Conservation (phyloP, 2,113 vertebrate genomes). For the Boulengeromyrus knoepffleri region DNA sequence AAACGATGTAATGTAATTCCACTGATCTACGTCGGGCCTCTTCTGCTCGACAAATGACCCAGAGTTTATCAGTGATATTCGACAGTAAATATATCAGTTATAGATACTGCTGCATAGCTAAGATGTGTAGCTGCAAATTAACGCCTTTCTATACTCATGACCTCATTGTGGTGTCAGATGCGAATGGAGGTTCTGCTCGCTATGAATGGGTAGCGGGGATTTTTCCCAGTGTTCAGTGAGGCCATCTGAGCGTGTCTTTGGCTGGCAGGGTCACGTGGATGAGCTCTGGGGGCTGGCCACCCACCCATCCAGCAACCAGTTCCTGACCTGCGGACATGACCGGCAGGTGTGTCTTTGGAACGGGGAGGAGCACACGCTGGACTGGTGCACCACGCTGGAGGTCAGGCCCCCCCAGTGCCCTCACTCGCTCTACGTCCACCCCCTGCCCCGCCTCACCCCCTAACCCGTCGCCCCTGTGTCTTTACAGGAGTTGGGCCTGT, state of each 20-base stretch:
- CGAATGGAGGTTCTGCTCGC: background rate
- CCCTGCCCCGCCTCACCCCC: background rate
- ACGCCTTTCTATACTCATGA: background rate
- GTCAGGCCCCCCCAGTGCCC: slow-evolving; percentile 39
- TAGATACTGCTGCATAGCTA: background rate
- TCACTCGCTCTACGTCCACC: background rate
- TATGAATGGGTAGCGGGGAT: background rate
- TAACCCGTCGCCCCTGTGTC: background rate
- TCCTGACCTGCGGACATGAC: slow-evolving; percentile 82
- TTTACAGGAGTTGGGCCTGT: slow-evolving; percentile 76
- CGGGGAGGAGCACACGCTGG: slow-evolving; percentile 67
- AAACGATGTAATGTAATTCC: background rate
- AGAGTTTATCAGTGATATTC: background rate
- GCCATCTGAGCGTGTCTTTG: background rate
- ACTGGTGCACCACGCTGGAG: slow-evolving; percentile 77
- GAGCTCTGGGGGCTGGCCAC: slow-evolving; percentile 86
- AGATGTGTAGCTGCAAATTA: background rate
- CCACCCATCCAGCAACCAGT: slow-evolving; percentile 71
- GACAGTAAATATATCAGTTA: background rate
- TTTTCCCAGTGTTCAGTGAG: background rate
- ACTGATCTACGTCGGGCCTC: background rate
- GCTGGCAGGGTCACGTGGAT: slow-evolving; percentile 73
- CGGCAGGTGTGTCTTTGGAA: slow-evolving; percentile 82
- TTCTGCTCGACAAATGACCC: background rate
- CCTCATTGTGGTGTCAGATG: background rate